Evolutionary conservation across 2,797 vertebrate genomes (phyloP), one percentile per base, ranked within the genome.

Genomic region (Gephyroberyx darwinii): DNA sequence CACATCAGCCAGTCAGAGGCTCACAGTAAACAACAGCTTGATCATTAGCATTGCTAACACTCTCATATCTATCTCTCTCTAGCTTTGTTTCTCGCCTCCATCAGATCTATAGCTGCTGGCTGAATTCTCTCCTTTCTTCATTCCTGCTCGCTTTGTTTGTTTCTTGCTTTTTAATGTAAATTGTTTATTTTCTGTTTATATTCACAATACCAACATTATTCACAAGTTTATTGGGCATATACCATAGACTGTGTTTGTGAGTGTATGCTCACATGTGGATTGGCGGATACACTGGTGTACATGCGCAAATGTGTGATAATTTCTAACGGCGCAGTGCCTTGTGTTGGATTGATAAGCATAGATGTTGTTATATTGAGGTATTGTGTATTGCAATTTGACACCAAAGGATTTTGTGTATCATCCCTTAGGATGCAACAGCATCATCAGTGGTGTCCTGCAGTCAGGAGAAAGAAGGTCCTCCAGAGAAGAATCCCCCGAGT

Each of bases 371-470:
- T 52, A 71, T 17, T 43, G 5, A 39, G 16, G 1, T 41, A 3
- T 9, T n/a, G 0, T 51, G 31, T 37, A 3, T 2, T 57, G 31
- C 26, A 51, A 16, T 69, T 50, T 51, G 37, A 33, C 7, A 12
- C 31, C 35, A 12, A 51, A 35, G 12, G 2, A 1, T 61, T 51
- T 47, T 69, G 52, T 53, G 17, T 19, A 20, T 69, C 2, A 51
- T 61, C 45, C 71, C 63, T 20, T 81, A 94, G 95, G 94, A 95
- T 70, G 79, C 79, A 54, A 73, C 83, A 9, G 65, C 84, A 0
- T 84, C 90, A 52, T 86, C 90, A n/a, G 88, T 93, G 48, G 95
- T 94, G 80, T 89, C 91, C 1, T 94, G 94, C 75, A 95, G 85
- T 88, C 94, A 95, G 80, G 94, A 96, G 78, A 93, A 90, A 73